phyloP scores from a whole-genome alignment of 2,797 vertebrate genomes.

The Petrocephalus sullivani region DNA sequence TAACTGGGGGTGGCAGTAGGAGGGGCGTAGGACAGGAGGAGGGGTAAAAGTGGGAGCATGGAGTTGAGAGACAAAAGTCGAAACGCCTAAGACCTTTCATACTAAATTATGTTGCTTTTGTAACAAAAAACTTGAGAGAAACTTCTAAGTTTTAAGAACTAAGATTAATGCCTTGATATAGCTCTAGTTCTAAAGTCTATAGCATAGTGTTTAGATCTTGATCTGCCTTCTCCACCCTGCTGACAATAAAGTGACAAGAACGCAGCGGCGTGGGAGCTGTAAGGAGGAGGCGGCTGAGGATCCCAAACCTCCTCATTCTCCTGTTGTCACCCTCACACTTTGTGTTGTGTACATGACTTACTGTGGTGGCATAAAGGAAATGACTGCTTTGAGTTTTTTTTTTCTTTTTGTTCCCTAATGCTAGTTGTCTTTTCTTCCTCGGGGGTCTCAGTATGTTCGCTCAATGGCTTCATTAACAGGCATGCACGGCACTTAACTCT shows the following conservation, averaged over 20 bases:
- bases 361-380: not conserved
- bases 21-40: not conserved
- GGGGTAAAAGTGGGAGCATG: not conserved
- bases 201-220: not conserved
- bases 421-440: not conserved
- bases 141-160: not conserved
- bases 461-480: constrained; percentile 2
- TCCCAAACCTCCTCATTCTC: not conserved
- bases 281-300: not conserved
- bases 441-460: not conserved
- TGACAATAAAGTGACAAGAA: not conserved
- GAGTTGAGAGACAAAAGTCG: constrained; percentile 40
- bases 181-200: not conserved
- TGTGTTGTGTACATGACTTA: constrained; percentile 12
- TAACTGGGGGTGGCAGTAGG: constrained; percentile 45
- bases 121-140: constrained; percentile 26
- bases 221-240: not conserved
- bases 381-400: not conserved
- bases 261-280: not conserved
- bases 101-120: not conserved
- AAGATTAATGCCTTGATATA: not conserved
- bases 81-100: not conserved
- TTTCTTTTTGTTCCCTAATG: not conserved
- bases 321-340: not conserved
- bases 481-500: not conserved